These are phyloP conservation scores for Eleginops maclovinus DNA, from an alignment of 2,113 vertebrate species.

Conservation along the genomic window DNA sequence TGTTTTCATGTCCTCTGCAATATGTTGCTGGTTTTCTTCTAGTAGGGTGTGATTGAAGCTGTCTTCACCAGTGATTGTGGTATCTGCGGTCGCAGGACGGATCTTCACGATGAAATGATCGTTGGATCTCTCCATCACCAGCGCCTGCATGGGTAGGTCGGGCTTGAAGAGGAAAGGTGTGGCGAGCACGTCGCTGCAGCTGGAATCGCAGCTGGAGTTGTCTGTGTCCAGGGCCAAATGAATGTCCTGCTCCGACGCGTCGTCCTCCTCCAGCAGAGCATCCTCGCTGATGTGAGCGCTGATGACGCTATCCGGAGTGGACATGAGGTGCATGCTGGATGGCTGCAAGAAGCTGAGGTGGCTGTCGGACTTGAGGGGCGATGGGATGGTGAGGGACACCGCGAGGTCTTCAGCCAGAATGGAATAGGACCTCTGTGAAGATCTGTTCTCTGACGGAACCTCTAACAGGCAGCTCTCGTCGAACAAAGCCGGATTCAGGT, in stretches of 20 bases:
- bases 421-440: conserved; percentile 86
- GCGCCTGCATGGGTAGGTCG: conserved; percentile 93
- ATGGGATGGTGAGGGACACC: conserved; percentile 95
- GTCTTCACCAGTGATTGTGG: conserved; percentile 34
- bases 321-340: conserved; percentile 54
- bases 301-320: conserved; percentile 89
- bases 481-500: conserved; percentile 89
- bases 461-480: conserved; percentile 97
- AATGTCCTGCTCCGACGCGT: conserved; percentile 94
- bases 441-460: conserved; percentile 84
- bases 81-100: conserved; percentile 79
- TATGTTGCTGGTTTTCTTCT: conserved; percentile 14
- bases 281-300: conserved; percentile 93
- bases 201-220: conserved; percentile 91
- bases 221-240: conserved; percentile 95
- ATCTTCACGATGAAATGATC: conserved; percentile 98
- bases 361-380: conserved; percentile 95
- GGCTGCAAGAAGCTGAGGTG: conserved; percentile 95
- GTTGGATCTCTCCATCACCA: conserved; percentile 96
- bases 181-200: conserved; percentile 78
- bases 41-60: conserved; percentile 43
- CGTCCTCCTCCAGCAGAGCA: conserved; percentile 91
- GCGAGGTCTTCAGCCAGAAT: conserved; percentile 95
- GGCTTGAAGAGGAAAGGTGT: conserved; percentile 87
- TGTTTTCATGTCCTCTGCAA: background rate